phyloP scores from a whole-genome alignment of 37 sponge, comb jelly and placozoan genomes.

The Chondrilla cf. caribensis region DNA sequence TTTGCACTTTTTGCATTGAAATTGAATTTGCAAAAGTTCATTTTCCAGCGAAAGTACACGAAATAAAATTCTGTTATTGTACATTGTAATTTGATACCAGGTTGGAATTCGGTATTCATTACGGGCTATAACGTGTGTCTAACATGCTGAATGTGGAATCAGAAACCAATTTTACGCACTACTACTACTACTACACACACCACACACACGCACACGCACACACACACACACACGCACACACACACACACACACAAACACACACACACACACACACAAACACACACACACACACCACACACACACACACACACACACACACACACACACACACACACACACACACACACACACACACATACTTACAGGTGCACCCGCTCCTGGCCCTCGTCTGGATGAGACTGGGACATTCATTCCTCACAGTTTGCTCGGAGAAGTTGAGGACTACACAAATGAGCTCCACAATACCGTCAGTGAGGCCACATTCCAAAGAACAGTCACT shows the following conservation, averaged over 20 bases:
- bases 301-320: conserved; percentile 50
- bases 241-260: conserved; percentile 32
- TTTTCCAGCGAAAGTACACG: no score
- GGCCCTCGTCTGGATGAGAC: conserved; percentile 54
- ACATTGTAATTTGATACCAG: no score
- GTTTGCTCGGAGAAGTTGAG: conserved; percentile 59
- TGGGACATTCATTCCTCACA: conserved; percentile 61
- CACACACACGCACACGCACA: conserved; percentile 18
- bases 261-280: conserved; percentile 39
- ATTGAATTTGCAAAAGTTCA: no score
- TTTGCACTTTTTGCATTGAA: no score
- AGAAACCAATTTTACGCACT: no score
- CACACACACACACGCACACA: conserved; percentile 28
- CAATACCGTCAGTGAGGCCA: conserved; percentile 20
- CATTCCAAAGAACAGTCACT: not conserved
- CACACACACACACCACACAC: conserved; percentile 51
- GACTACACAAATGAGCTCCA: conserved; percentile 46
- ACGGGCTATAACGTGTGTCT: no score
- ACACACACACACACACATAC: conserved; percentile 26
- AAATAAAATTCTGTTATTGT: no score
- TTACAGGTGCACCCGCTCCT: conserved; percentile 34
- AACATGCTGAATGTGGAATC: no score
- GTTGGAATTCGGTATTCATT: no score
- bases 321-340: conserved; percentile 28
- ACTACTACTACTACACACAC: no score